These are phyloP conservation scores for Trachelipus rathkii DNA, from an alignment of 1,140 invertebrate genomes.

Conservation along the genomic window DNA sequence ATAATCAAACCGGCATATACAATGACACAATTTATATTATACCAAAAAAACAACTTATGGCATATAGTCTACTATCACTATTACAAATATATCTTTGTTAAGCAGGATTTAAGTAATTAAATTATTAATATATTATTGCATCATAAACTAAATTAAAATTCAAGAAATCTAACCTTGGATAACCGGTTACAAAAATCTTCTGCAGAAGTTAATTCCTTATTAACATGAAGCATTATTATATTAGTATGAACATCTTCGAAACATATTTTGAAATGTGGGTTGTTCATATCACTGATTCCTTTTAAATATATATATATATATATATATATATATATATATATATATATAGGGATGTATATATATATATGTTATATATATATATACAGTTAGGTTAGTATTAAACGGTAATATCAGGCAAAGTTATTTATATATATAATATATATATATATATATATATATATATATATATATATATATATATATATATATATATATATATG, in stretches of 20 bases:
- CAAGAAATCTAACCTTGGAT: background rate
- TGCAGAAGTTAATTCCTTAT: background rate
- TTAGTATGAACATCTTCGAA: background rate
- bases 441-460: background rate
- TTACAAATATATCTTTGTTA: too few relatives aligned
- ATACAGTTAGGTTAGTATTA: too few relatives aligned
- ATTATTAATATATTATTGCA: too few relatives aligned
- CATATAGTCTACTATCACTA: too few relatives aligned
- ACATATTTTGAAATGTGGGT: background rate
- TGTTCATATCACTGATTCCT: background rate
- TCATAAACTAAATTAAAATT: too few relatives aligned
- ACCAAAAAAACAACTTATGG: too few relatives aligned
- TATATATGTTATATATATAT: background rate
- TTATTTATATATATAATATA: too few relatives aligned
- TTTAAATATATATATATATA: background rate
- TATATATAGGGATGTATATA: background rate
- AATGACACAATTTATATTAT: too few relatives aligned
- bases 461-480: background rate
- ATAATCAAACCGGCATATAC: too few relatives aligned
- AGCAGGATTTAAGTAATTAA: too few relatives aligned
- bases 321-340: conserved; percentile 5
- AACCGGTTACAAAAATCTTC: background rate
- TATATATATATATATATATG: background rate
- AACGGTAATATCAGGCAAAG: too few relatives aligned
- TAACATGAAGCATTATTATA: background rate